Conservation (phyloP, 2,888 invertebrate genomes). For the Ecliptopera silaceata region DNA sequence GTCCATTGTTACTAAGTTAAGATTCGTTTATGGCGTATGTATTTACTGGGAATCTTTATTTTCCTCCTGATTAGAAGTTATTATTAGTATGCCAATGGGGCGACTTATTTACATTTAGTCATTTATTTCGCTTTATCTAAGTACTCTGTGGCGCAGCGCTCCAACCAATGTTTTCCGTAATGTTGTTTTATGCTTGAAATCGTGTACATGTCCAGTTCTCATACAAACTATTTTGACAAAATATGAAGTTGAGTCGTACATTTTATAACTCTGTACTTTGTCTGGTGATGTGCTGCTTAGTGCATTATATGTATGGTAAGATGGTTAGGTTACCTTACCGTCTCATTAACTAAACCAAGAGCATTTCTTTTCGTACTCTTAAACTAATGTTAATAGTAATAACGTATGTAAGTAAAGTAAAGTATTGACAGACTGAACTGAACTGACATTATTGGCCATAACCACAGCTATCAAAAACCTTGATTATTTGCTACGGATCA, state of each 20-base stretch:
- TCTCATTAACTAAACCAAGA: no score
- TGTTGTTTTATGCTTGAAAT: background rate
- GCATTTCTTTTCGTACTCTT: no score
- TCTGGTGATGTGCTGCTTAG: constrained; percentile 3
- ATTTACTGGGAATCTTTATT: constrained; percentile 43
- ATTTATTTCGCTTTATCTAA: constrained; percentile 23
- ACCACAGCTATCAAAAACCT: background rate
- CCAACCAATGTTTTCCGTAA: constrained; percentile 4
- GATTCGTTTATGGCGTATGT: constrained; percentile 46
- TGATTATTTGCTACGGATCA: constrained; percentile 1
- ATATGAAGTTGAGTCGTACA: constrained; percentile 4
- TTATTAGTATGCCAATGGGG: constrained; percentile 42
- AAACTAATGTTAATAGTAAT: no score
- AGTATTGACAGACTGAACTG: no score
- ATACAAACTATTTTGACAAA: background rate
- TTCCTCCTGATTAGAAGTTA: constrained; percentile 44
- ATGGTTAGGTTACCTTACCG: background rate
- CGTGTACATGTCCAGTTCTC: constrained; percentile 1
- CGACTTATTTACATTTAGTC: constrained; percentile 30
- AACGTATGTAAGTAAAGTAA: no score
- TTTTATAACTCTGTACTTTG: constrained; percentile 1
- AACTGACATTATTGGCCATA: background rate
- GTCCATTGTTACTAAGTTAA: no score
- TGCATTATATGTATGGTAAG: constrained; percentile 8
- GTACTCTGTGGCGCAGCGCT: background rate